Percentiles rank a stretch among this genome's conserved stretches.
Evolutionary conservation across 2,113 vertebrate species (phyloP).

Genomic region (Emydura subglobosa): DNA sequence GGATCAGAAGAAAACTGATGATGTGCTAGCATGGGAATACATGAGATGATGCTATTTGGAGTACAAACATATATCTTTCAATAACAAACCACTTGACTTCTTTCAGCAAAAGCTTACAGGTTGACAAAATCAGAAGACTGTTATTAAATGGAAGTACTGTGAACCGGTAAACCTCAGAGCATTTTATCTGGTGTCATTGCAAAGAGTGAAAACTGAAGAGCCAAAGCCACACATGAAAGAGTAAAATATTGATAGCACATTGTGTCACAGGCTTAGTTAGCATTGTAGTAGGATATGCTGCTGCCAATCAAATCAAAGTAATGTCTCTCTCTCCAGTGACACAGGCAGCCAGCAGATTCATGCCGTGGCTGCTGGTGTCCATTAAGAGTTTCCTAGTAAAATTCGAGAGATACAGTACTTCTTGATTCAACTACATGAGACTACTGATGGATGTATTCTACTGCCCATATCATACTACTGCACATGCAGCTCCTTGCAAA

Average conservation of each 20-base stretch:
- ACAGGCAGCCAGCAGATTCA: neutral
- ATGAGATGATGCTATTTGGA: constrained; percentile 23
- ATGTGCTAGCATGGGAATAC: constrained; percentile 52
- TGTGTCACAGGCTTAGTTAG: neutral
- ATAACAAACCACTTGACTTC: constrained; percentile 21
- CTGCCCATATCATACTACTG: neutral
- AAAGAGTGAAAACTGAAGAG: neutral
- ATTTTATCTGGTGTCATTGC: neutral
- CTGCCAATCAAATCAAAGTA: neutral
- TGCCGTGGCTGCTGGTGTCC: neutral
- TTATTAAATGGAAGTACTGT: constrained; percentile 4
- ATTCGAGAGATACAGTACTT: rapidly evolving
- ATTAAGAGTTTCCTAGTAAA: neutral
- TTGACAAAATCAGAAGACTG: neutral
- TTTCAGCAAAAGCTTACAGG: constrained; percentile 24
- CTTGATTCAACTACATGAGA: rapidly evolving
- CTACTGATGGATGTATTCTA: rapidly evolving
- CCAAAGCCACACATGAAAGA: neutral
- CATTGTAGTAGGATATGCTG: neutral
- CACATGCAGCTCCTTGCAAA: rapidly evolving
- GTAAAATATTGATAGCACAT: neutral
- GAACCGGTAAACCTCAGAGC: constrained; percentile 7
- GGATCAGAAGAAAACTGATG: constrained; percentile 57
- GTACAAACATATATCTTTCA: constrained; percentile 48
- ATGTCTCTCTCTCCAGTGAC: rapidly evolving